These are phyloP conservation scores for Patagioenas fasciata DNA, from an alignment of 2,113 vertebrate species.

Conservation along the genomic window DNA sequence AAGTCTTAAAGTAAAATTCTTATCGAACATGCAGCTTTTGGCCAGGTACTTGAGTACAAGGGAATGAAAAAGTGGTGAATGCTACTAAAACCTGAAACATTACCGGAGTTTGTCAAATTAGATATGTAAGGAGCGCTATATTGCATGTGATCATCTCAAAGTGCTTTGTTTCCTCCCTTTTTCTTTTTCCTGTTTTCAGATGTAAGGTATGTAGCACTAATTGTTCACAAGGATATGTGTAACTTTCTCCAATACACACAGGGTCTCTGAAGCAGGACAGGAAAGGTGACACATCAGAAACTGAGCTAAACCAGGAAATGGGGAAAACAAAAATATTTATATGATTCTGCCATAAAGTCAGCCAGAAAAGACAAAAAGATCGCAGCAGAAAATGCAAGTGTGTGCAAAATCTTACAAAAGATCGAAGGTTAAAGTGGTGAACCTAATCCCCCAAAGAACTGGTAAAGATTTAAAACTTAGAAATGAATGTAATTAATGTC, in stretches of 20 bases:
- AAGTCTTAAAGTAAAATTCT: constrained; percentile 14
- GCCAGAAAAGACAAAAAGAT: not conserved
- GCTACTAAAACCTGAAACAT: not conserved
- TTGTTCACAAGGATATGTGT: no score
- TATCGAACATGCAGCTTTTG: constrained; percentile 1
- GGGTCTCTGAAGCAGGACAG: not conserved
- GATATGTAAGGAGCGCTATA: not conserved
- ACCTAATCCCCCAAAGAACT: not conserved
- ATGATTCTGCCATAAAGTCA: not conserved
- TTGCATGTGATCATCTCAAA: not conserved
- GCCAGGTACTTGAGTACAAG: not conserved
- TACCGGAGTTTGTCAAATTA: not conserved
- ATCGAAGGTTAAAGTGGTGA: not conserved
- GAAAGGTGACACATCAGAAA: not conserved
- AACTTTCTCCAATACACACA: not conserved
- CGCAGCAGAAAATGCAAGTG: not conserved
- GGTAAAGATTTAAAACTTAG: not conserved
- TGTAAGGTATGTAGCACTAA: not conserved
- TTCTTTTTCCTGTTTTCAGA: not conserved
- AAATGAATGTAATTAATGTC: not conserved
- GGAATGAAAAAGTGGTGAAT: not conserved
- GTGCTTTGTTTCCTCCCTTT: not conserved
- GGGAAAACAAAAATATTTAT: not conserved
- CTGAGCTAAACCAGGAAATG: not conserved
- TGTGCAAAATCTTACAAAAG: not conserved